Base-by-base conservation (phyloP, 2,888 invertebrate species). In the Arctia plantaginis region DNA sequence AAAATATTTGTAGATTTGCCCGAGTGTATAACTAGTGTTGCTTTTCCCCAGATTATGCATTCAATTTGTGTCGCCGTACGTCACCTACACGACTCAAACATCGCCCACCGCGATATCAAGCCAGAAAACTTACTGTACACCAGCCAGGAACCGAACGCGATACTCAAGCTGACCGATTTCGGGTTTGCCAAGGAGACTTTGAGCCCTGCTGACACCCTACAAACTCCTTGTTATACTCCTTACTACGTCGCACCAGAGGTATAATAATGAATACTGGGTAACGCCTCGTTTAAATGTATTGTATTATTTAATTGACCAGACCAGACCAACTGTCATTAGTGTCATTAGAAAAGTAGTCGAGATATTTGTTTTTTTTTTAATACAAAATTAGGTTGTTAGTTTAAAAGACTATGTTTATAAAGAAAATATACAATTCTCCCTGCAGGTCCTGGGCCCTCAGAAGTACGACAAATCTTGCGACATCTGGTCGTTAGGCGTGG, bases 381-480 rank as follows among this genome's bases (percentile, higher is more conserved):
- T 47, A 47, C 47, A 20, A 0, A 47, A 44, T 12, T 15, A 44
- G 6, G 35, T 35, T 13, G 15, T 23, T 55, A 55, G 12, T 2
- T n/a, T 10, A 59, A 27, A 59, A n/a, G 27, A 1, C 55, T n/a
- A 27, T 27, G 6, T 47, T 15, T 23, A n/a, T 35, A 27, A 6
- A 59, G 30, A 15, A 59, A n/a, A n/a, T n/a, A 62, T 30, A 8
- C 30, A 18, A 33, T 69, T 41, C 15, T 69, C 74, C 51, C 91
- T 96, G 15, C 94, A 99, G 97, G 99, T 99, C 10, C 95, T 99
- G 72, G 99, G 99, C 3, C 98, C 99, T 10, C 99, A 99, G 92
- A 99, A 99, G 90, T 99, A 99, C 91, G 99, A 99, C 95, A 99
- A 99, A 92, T 99, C 99, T 83, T 99, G 99, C 96, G 99, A 99